Evolutionary conservation across 53 echinoderm and acorn worm genomes (phyloP).

Genomic region (Arbacia lixula): DNA sequence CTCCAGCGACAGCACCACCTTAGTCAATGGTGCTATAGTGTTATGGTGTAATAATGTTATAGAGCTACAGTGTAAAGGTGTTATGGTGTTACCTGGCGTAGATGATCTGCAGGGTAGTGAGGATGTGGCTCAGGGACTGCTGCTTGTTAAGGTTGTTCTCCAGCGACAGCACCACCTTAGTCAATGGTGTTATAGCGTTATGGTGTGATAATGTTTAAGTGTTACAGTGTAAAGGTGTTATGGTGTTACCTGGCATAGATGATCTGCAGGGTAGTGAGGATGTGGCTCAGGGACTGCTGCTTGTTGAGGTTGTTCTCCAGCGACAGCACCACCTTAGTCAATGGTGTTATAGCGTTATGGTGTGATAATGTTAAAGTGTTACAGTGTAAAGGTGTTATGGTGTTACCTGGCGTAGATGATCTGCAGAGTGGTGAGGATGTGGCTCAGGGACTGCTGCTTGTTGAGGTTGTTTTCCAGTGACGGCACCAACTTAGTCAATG

Average conservation of each 20-base stretch:
- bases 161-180: slow-evolving; percentile 38
- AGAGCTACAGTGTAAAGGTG: no score
- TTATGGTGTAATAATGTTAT: no score
- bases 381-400: no score
- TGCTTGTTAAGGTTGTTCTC: slow-evolving; percentile 39
- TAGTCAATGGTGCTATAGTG: slow-evolving; percentile 38
- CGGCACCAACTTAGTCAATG: slow-evolving; percentile 79
- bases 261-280: slow-evolving; percentile 91
- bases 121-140: slow-evolving; percentile 86
- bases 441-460: slow-evolving; percentile 84
- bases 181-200: no score
- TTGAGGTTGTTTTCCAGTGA: slow-evolving; percentile 80
- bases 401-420: no score
- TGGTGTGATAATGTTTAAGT: no score
- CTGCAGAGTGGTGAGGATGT: no score
- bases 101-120: slow-evolving; percentile 92
- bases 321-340: slow-evolving; percentile 40
- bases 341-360: no score
- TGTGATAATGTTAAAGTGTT: no score
- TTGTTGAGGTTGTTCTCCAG: slow-evolving; percentile 39
- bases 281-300: slow-evolving; percentile 87
- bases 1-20: slow-evolving; percentile 39
- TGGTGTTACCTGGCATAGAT: slow-evolving; percentile 97
- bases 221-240: no score
- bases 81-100: slow-evolving; percentile 99